Percentiles rank a stretch among this genome's conserved stretches.
Conservation (phyloP, 2,113 vertebrate species). For the Typhlomys cinereus region DNA sequence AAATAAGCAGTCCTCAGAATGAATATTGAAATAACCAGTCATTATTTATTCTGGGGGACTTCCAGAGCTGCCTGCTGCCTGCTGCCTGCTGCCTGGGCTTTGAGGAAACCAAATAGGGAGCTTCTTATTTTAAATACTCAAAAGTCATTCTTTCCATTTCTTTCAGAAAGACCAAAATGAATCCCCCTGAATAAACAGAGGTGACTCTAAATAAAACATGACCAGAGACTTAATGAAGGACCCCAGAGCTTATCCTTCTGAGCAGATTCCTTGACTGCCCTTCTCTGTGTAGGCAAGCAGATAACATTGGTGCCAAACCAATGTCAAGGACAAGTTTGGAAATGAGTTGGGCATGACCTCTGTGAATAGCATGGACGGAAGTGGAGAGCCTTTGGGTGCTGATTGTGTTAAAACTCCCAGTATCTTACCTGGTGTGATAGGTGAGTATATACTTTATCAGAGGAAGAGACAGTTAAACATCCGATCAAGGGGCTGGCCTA, state of each 20-base stretch:
- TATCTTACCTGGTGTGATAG: neutral
- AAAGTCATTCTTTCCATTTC: conserved; percentile 1
- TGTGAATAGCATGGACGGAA: no score
- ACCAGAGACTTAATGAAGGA: neutral
- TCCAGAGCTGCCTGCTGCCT: conserved; percentile 60
- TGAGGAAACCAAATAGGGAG: neutral
- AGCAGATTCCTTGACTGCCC: neutral
- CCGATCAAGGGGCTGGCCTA: neutral
- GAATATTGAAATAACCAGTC: conserved; percentile 62
- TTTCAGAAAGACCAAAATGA: conserved; percentile 46
- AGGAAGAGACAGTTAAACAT: neutral
- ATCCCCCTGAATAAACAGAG: conserved; percentile 7
- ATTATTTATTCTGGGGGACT: conserved; percentile 63
- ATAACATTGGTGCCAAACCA: neutral
- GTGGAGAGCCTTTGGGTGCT: no score
- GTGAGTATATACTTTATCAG: neutral
- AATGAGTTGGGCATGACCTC: neutral
- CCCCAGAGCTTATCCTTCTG: neutral
- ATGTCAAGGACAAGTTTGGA: neutral
- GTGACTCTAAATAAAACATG: conserved; percentile 11
- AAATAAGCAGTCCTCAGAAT: conserved; percentile 57
- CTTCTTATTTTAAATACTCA: conserved; percentile 54
- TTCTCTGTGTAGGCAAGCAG: neutral
- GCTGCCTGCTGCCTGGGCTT: conserved; percentile 54
- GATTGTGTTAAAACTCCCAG: neutral